phyloP scores from a whole-genome alignment of 1,140 invertebrate species.

The Bombus balteatus region DNA sequence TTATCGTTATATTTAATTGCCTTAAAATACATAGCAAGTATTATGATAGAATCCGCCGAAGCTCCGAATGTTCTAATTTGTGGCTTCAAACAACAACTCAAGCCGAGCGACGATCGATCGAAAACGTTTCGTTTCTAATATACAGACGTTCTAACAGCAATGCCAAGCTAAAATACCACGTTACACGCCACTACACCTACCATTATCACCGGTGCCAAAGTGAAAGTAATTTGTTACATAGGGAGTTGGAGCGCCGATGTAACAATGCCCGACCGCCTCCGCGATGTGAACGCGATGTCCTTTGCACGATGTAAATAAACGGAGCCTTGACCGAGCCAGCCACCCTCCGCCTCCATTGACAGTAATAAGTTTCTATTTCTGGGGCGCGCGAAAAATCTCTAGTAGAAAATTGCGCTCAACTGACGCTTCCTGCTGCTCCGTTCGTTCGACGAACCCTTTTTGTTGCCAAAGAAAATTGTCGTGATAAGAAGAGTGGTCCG shows the following conservation, averaged over 20 bases:
- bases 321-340: constrained; percentile 67
- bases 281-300: constrained; percentile 68
- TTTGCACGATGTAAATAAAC: constrained; percentile 68
- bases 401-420: constrained; percentile 28
- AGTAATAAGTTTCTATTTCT: constrained; percentile 49
- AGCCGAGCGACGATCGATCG: neutral
- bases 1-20: too few species aligned
- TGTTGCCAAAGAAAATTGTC: constrained; percentile 22
- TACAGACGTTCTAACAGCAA: neutral
- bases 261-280: constrained; percentile 44
- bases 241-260: neutral
- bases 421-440: constrained; percentile 12
- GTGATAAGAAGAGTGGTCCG: constrained; percentile 12
- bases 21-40: too few species aligned
- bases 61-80: too few species aligned
- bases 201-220: constrained; percentile 50
- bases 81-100: too few species aligned
- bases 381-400: neutral
- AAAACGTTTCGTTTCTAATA: neutral
- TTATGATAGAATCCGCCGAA: too few species aligned
- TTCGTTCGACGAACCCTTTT: constrained; percentile 38
- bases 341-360: constrained; percentile 37
- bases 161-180: neutral
- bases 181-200: neutral
- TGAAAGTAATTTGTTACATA: constrained; percentile 62